Base-by-base conservation (phyloP, 2,113 vertebrate genomes). In the Fregata magnificens region DNA sequence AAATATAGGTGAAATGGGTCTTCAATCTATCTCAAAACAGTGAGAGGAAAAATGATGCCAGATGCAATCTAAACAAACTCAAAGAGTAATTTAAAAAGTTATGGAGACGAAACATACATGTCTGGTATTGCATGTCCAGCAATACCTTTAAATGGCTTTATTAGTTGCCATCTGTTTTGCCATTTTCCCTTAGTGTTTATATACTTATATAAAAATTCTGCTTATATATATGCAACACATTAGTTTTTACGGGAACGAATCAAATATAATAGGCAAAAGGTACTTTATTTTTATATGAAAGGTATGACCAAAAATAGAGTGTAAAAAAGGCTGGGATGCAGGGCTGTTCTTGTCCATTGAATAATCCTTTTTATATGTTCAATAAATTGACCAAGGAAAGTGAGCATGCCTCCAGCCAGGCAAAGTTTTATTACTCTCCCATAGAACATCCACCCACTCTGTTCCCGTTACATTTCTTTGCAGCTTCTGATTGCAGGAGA, bases 371-470 rank as follows among this genome's bases (percentile, higher is more conserved):
- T 95, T 94, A 93, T 78, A 70, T 0, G 4, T 52, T 80, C 71
- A 93, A 91, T 96, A 97, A 97, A 97, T 78, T 80, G 89, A 93
- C 91, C 74, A 72, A 90, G 89, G 42, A 95, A 94, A 97, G 86
- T 2, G 38, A 91, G 59, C 63, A 40, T 72, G 81, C 59, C 88
- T 95, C 87, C 56, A 96, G 88, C 84, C 90, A 97, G 89, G 84
- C 55, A 2, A 77, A 70, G 91, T 95, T 97, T 94, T 94, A 97
- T 78, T 80, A 31, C 79, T 96, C 95, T 95, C 97, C 74, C 47
- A 78, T 81, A 81, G 90, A 95, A 94, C n/a, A 96, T 96, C 91
- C 89, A 93, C 91, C 74, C 71, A 59, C 86, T 74, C 93, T 66
- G 45, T 94, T 87, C 82, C 85, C 24, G 36, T 67, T 89, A 80